Evolutionary conservation across 1,140 invertebrate species (phyloP), one percentile per base, ranked within the genome.

Genomic region (Drosophila sucinea): DNA sequence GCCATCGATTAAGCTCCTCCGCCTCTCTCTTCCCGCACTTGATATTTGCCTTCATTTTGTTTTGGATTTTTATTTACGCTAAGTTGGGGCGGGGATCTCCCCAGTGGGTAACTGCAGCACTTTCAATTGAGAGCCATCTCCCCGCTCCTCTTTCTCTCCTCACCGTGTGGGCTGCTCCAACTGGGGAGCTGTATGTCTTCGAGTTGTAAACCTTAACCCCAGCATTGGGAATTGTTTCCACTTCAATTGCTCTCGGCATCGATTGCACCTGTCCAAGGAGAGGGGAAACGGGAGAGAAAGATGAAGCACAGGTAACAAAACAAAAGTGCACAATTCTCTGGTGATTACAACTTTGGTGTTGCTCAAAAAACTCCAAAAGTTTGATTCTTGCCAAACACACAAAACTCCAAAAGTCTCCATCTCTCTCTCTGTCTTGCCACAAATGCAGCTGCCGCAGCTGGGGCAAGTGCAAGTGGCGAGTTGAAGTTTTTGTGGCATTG

Each of bases 111-210:
- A 58, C 63, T 64, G 68, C 75, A 81, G 79, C 82, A 76, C 79
- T 86, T 86, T 87, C 82, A 82, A 82, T 87, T 82, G 79, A 71
- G 67, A 87, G 82, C 79, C 71, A 81, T 68, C 60, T 70, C 4
- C 44, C 17, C 17, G 2, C 17, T 1, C 41, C 41, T 4, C 11
- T 17, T 1, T 23, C 11, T 63, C 65, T 79, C 65, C 72, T 76
- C 58, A 35, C 10, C 17, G 17, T 17, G 17, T 17, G 35, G 35
- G 11, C 47, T 67, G 54, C 75, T 73, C n/a, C 65, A 65, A 33
- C 68, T 60, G 44, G 54, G 67, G 58, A 54, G 27, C 63, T 57
- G 60, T 63, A 60, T 70, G 44, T 60, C 63, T n/a, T 44, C 47
- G 56, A 38, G 33, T 25, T 33, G 7, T 33, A 58, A 7, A 10